Conservation (phyloP, 2,113 vertebrate genomes). For the Gadus macrocephalus region DNA sequence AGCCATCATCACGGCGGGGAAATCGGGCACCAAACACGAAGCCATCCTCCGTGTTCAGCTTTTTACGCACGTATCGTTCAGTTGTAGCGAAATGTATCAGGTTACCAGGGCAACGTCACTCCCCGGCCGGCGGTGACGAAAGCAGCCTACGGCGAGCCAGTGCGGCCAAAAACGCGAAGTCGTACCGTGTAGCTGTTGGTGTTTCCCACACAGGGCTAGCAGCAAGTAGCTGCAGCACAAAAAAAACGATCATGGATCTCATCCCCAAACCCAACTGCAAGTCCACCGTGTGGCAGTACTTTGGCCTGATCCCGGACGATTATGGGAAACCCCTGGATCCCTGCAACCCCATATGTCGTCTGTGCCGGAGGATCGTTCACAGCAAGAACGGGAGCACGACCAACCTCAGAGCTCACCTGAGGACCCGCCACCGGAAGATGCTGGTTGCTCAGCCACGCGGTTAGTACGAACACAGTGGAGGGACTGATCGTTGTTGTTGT, state of each 20-base stretch:
- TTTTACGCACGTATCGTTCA: neutral
- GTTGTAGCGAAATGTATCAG: neutral
- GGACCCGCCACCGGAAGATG: slow-evolving; percentile 51
- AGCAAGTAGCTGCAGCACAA: neutral
- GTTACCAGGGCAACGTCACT: slow-evolving; percentile 35
- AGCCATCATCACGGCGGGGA: slow-evolving; percentile 48
- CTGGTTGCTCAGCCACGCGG: slow-evolving; percentile 33
- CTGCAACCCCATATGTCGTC: slow-evolving; percentile 49
- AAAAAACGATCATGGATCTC: slow-evolving; percentile 46
- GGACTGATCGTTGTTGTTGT: neutral
- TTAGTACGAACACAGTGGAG: neutral
- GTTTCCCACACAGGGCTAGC: neutral
- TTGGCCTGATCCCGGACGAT: slow-evolving; percentile 57
- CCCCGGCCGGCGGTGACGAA: neutral
- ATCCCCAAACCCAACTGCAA: slow-evolving; percentile 54
- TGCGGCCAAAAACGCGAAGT: slow-evolving; percentile 2
- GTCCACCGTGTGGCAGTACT: slow-evolving; percentile 59
- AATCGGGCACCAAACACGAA: slow-evolving; percentile 55
- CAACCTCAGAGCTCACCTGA: slow-evolving; percentile 62
- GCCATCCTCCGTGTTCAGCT: slow-evolving; percentile 44
- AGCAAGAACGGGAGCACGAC: slow-evolving; percentile 62
- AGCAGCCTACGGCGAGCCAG: slow-evolving; percentile 31
- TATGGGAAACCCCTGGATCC: slow-evolving; percentile 49
- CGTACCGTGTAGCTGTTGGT: no score
- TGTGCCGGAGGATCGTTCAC: slow-evolving; percentile 58